Percentiles rank a stretch among this genome's conserved stretches.
Evolutionary conservation across 2,797 vertebrate genomes (phyloP).

Genomic region (Acridotheres tristis): DNA sequence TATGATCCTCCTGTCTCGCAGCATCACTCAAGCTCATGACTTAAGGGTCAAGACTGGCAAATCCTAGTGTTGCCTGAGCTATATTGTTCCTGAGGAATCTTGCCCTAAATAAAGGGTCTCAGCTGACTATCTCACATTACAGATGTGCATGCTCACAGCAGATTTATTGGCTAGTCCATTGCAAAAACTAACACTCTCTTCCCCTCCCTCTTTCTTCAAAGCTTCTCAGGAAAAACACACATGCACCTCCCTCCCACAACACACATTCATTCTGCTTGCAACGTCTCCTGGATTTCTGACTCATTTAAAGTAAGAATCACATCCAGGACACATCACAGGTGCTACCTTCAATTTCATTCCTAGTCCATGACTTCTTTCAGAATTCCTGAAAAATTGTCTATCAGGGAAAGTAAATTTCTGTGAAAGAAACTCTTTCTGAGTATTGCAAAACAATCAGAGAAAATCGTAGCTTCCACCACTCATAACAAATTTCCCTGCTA

Average conservation of each 20-base stretch:
- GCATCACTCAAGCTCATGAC: no score
- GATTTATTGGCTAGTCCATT: background rate
- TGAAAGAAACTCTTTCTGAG: no score
- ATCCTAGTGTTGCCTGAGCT: no score
- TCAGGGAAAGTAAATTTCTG: no score
- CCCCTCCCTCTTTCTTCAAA: background rate
- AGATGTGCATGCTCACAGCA: background rate
- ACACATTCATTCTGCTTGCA: background rate
- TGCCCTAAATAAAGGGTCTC: background rate
- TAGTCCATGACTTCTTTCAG: no score
- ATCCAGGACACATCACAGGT: background rate
- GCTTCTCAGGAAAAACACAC: background rate
- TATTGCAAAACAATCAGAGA: no score
- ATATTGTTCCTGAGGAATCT: no score
- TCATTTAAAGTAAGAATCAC: background rate
- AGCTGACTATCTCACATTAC: background rate
- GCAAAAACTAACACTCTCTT: background rate
- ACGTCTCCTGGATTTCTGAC: background rate
- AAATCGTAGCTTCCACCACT: background rate
- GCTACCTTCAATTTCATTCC: no score
- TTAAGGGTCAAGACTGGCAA: no score
- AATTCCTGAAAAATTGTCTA: no score
- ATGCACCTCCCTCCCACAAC: background rate
- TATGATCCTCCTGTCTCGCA: no score
- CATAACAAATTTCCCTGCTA: background rate